Evolutionary conservation across 2,113 vertebrate species (phyloP).

Genomic region (Spheniscus mendiculus): DNA sequence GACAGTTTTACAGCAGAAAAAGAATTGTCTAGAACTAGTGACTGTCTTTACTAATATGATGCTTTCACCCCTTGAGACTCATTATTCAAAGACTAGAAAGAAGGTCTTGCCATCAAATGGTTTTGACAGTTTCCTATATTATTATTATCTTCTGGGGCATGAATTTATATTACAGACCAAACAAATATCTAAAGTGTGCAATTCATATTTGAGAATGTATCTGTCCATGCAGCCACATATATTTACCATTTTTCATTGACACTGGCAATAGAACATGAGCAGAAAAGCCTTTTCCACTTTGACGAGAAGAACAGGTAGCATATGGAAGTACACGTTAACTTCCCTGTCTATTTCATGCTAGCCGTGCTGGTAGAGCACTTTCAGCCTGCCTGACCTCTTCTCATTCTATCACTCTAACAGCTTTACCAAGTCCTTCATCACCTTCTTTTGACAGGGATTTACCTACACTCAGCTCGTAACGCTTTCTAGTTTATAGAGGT

Average conservation of each 20-base stretch:
- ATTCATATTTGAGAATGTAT: background rate
- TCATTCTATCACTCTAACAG: background rate
- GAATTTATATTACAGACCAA: slow-evolving; percentile 59
- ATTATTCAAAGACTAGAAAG: slow-evolving; percentile 61
- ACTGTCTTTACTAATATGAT: background rate
- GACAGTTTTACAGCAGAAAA: background rate
- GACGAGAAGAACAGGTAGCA: background rate
- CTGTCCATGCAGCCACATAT: background rate
- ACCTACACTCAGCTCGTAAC: background rate
- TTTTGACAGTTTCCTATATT: slow-evolving; percentile 52
- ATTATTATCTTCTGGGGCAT: slow-evolving; percentile 39
- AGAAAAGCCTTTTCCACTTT: background rate
- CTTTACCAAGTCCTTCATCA: background rate
- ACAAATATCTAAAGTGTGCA: slow-evolving; percentile 7
- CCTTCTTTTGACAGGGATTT: background rate
- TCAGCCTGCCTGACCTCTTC: background rate
- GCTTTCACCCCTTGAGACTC: slow-evolving; percentile 27
- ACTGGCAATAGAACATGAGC: background rate
- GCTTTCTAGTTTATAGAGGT: background rate
- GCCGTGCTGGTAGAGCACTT: background rate
- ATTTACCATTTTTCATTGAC: background rate
- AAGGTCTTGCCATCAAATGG: slow-evolving; percentile 49
- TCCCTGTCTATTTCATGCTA: background rate
- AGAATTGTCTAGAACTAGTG: background rate
- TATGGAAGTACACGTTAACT: background rate